phyloP scores from a whole-genome alignment of 2,113 vertebrate species.

The Sebastes schlegelii region DNA sequence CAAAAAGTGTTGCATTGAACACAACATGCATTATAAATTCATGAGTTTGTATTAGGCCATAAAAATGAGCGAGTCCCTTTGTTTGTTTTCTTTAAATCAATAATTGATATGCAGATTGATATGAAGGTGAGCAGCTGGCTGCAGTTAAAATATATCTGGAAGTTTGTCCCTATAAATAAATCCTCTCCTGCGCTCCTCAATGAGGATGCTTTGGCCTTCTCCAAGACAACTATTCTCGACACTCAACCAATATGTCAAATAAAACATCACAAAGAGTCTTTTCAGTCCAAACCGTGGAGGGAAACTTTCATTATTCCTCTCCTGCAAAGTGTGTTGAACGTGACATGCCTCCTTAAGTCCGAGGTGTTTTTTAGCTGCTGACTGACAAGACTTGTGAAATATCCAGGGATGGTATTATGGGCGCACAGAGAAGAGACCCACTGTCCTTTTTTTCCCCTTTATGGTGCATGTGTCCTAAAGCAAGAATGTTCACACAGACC shows the following conservation, averaged over 20 bases:
- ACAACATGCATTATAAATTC: conserved; percentile 61
- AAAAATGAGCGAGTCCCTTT: conserved; percentile 33
- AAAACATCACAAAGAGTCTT: conserved; percentile 69
- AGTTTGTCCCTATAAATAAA: conserved; percentile 55
- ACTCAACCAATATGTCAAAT: conserved; percentile 67
- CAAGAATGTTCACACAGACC: conserved; percentile 47
- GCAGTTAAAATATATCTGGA: conserved; percentile 55
- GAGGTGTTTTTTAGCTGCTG: conserved; percentile 69
- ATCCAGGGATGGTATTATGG: conserved; percentile 46
- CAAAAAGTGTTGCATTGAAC: conserved; percentile 40
- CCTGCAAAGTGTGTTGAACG: conserved; percentile 69
- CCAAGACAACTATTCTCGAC: conserved; percentile 76
- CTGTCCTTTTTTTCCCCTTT: conserved; percentile 32
- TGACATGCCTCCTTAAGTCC: conserved; percentile 79
- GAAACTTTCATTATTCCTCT: conserved; percentile 73
- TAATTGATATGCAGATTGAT: conserved; percentile 74
- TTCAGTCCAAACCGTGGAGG: conserved; percentile 54
- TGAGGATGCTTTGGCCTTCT: conserved; percentile 78
- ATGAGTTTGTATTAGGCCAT: conserved; percentile 54
- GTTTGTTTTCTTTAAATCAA: conserved; percentile 75
- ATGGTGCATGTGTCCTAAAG: conserved; percentile 21
- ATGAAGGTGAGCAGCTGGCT: conserved; percentile 64
- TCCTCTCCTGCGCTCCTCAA: conserved; percentile 57
- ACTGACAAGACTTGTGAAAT: conserved; percentile 74
- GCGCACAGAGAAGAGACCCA: conserved; percentile 38